Base-by-base conservation (phyloP, 2,113 vertebrate species). In the Progne subis region DNA sequence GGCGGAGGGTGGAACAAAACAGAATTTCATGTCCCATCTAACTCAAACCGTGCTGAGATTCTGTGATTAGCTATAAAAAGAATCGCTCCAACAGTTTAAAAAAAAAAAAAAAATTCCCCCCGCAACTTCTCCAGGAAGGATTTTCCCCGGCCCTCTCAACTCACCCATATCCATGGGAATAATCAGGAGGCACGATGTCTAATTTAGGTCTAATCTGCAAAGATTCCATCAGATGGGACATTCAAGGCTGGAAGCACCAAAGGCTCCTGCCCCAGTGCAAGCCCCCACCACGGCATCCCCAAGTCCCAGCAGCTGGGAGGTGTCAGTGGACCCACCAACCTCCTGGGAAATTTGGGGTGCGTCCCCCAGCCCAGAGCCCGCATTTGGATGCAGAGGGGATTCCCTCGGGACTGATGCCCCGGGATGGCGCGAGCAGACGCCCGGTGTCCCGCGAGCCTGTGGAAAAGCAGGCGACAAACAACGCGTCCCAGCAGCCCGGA, bases 381-480 rank as follows among this genome's bases (percentile, higher is more conserved):
- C 39, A 39, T 9, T 3, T 6, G 34, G 28, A 29, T 4, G 1
- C 11, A 12, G 3, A 17, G 19, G 21, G 20, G 29, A 17, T 37
- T 21, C 31, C 12, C 41, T 14, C 0, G 11, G 32, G 25, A 32
- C 0, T 1, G 5, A 11, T 29, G 26, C 16, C 37, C 29, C 1
- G 16, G 14, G 37, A 23, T 0, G 1, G 13, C 3, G 9, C 60
- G 6, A 44, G 32, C 82, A 41, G n/a, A 49, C 4, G 17, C 11
- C 14, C 15, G 0, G 0, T 0, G 7, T 17, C 18, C 50, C 18
- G 31, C 2, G 0, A 3, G 11, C 44, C n/a, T 15, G 49, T 0
- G 17, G 82, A 12, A 79, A 52, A 46, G 68, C 44, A 39, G 67
- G 41, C 11, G 59, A 65, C 28, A 61, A 90, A 41, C 3, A 17